Evolutionary conservation across 2,888 invertebrate genomes (phyloP), one percentile per base, ranked within the genome.

Genomic region (Spilarctia lutea): DNA sequence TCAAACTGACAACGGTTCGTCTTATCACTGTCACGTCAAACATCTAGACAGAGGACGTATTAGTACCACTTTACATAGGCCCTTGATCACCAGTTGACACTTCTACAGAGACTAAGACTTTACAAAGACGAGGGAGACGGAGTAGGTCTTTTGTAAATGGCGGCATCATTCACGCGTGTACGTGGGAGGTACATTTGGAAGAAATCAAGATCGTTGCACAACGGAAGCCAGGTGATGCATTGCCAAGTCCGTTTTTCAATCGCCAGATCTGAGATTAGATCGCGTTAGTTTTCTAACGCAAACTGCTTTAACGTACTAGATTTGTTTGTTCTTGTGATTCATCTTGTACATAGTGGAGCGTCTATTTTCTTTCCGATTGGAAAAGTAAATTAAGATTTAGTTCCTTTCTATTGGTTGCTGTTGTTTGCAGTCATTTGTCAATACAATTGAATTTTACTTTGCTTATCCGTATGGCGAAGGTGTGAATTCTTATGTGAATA

Each of bases 181-280:
- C 91, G 94, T 94, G 93, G 94, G 94, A 93, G 93, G 94, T 92
- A 92, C 90, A 91, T 93, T 93, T 91, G 90, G 89, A 91, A 91
- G 91, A 92, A 92, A 95, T 95, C 95, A 94, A 94, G 94, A 95
- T 94, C 88, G 91, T 90, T 93, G 93, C 86, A 85, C 92, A 94
- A 92, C 94, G 94, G 94, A 94, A 95, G 94, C 93, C 89, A 91
- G 92, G 94, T 95, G 94, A 95, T 95, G 94, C 94, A 95, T 95
- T 92, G 91, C 93, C 85, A 87, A 91, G 88, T 89, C 86, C 89
- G 88, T 87, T 91, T 88, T 90, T 92, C 94, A 91, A 94, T 94
- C 91, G 92, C 89, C 81, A 88, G 91, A 91, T 91, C 81, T 81
- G 84, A 94, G 94, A 94, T 95, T 92, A 92, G 88, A 95, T 94